Evolutionary conservation across 2,113 vertebrate species (phyloP).

Genomic region (Phyllostomus discolor): DNA sequence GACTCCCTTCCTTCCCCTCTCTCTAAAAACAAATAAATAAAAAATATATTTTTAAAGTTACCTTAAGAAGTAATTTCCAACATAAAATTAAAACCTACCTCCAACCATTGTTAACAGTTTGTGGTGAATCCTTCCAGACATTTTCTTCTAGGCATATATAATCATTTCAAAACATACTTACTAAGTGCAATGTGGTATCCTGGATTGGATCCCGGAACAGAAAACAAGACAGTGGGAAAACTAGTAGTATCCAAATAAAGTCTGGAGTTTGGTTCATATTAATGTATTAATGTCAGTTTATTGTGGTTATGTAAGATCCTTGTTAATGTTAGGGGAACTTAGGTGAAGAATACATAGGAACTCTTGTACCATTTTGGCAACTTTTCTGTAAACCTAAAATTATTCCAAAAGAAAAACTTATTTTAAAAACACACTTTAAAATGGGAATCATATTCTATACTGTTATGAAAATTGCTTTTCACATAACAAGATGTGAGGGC

Average conservation of each 20-base stretch:
- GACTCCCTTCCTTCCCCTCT: no score
- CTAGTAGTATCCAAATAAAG: not conserved
- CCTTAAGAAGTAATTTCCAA: not conserved
- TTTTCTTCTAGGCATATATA: not conserved
- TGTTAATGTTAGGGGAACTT: not conserved
- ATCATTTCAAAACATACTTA: not conserved
- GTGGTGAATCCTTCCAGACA: not conserved
- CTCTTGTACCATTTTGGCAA: not conserved
- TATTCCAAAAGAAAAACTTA: not conserved
- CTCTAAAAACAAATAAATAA: no score
- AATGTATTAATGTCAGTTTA: not conserved
- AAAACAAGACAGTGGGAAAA: not conserved
- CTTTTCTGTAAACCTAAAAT: not conserved
- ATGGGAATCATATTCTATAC: not conserved
- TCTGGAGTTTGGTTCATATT: not conserved
- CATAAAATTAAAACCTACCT: not conserved
- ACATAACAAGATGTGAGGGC: not conserved
- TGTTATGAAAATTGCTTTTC: not conserved
- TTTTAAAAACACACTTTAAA: not conserved
- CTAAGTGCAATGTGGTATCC: not conserved
- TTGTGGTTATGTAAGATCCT: not conserved
- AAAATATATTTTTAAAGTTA: not conserved
- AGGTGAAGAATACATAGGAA: not conserved
- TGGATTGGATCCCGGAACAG: not conserved
- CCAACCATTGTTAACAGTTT: not conserved